Base-by-base conservation (phyloP, 1,140 invertebrate species). In the Philotrypesis tridentata region DNA sequence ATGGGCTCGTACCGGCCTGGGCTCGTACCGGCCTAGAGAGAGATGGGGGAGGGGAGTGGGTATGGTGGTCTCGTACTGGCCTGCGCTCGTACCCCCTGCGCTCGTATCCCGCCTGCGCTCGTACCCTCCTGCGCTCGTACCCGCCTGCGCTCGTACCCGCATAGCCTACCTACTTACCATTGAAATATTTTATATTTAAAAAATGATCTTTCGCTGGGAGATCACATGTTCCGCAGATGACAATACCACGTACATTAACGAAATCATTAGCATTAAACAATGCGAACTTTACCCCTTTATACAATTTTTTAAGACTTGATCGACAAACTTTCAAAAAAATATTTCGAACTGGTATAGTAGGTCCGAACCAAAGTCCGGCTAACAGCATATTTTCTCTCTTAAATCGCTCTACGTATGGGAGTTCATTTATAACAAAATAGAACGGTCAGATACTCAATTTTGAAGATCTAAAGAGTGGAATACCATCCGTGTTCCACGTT, bases 121-220 rank as follows among this genome's bases (percentile, higher is more conserved):
- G n/a, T n/a, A n/a, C n/a, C n/a, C n/a, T n/a, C n/a, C n/a, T n/a
- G n/a, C n/a, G n/a, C n/a, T n/a, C n/a, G n/a, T n/a, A n/a, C n/a
- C n/a, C n/a, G n/a, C n/a, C n/a, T n/a, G n/a, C n/a, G n/a, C n/a
- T n/a, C n/a, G n/a, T n/a, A n/a, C n/a, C n/a, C n/a, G n/a, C n/a
- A n/a, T n/a, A n/a, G n/a, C n/a, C n/a, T n/a, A n/a, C n/a, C n/a
- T n/a, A n/a, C n/a, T n/a, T n/a, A n/a, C n/a, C n/a, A n/a, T 82
- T 82, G 33, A 55, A 78, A 5, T 82, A 25, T 63, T 72, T 78
- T 55, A 78, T 78, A 55, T 78, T 78, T 1, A 78, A 14, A 79
- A 79, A 79, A 33, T 79, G 11, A 0, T 31, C 76, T 70, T 83
- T 79, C n/a, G 68, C 82, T 3, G 23, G 40, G 25, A 73, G 79